Evolutionary conservation across 37 sponge, comb jelly and placozoan genomes (phyloP).

Genomic region (Cliona cf. orientalis): DNA sequence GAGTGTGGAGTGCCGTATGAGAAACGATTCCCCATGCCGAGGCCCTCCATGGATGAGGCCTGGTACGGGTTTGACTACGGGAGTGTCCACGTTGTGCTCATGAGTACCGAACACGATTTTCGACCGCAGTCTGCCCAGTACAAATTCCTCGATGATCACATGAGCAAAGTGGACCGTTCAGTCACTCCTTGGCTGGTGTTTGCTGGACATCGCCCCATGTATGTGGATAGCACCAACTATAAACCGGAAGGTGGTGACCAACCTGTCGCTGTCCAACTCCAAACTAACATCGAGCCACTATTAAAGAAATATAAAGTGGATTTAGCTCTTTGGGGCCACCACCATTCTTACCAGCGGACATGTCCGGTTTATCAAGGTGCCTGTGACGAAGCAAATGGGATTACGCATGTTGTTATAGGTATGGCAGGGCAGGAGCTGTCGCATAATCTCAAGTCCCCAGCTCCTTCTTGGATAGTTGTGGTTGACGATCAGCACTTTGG

Average conservation of each 20-base stretch:
- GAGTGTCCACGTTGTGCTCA: conserved; percentile 68
- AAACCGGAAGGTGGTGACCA: not conserved
- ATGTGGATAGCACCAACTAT: conserved; percentile 57
- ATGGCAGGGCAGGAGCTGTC: conserved; percentile 54
- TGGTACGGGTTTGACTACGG: conserved; percentile 88
- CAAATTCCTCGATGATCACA: conserved; percentile 56
- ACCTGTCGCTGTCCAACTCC: conserved; percentile 44
- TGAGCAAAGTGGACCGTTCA: conserved; percentile 63
- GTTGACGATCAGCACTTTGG: not conserved
- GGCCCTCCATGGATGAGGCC: conserved; percentile 46
- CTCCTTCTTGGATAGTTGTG: not conserved
- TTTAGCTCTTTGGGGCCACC: conserved; percentile 79
- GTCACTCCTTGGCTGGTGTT: conserved; percentile 85
- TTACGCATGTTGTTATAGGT: conserved; percentile 57
- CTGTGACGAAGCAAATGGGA: conserved; percentile 36
- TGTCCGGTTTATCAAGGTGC: conserved; percentile 70
- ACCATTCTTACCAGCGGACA: conserved; percentile 82
- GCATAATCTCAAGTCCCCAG: conserved; percentile 20
- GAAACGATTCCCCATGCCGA: conserved; percentile 76
- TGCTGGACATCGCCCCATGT: conserved; percentile 87
- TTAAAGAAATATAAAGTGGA: conserved; percentile 71
- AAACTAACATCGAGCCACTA: conserved; percentile 55
- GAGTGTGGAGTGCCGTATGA: conserved; percentile 89
- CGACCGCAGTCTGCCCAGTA: conserved; percentile 28
- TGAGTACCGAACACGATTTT: conserved; percentile 85